phyloP scores from a whole-genome alignment of 1,140 invertebrate genomes.

The Brachystomella parvula region DNA sequence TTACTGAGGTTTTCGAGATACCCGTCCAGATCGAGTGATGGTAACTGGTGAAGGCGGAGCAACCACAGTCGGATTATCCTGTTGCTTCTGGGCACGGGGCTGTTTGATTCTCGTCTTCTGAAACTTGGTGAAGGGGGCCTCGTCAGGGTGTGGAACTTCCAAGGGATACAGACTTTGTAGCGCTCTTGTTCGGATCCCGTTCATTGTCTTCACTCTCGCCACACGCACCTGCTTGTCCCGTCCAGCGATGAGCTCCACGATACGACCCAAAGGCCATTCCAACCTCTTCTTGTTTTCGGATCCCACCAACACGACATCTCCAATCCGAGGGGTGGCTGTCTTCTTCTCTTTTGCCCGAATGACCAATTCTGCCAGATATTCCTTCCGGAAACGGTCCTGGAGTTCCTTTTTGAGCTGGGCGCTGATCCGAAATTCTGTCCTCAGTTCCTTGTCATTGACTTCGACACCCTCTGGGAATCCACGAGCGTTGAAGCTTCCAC shows the following conservation, averaged over 20 bases:
- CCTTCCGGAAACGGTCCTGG: conserved; percentile 5
- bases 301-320: conserved; percentile 22
- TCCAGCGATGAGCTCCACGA: conserved; percentile 13
- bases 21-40: background rate
- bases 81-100: background rate
- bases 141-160: conserved; percentile 6
- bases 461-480: no score
- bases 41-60: no score
- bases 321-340: background rate
- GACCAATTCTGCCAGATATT: conserved; percentile 14
- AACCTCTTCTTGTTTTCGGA: conserved; percentile 22
- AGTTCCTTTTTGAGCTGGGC: conserved; percentile 4
- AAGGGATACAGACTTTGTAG: conserved; percentile 28
- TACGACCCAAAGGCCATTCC: conserved; percentile 22
- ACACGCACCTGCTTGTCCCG: conserved; percentile 16
- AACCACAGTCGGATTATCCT: no score
- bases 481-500: background rate
- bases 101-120: background rate
- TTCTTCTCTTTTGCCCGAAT: background rate
- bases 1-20: background rate
- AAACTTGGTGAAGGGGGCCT: background rate
- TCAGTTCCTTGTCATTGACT: no score
- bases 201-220: conserved; percentile 14
- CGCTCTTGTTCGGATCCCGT: conserved; percentile 4
- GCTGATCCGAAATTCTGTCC: background rate